Base-by-base conservation (phyloP, 2,113 vertebrate species). In the Salvator merianae region DNA sequence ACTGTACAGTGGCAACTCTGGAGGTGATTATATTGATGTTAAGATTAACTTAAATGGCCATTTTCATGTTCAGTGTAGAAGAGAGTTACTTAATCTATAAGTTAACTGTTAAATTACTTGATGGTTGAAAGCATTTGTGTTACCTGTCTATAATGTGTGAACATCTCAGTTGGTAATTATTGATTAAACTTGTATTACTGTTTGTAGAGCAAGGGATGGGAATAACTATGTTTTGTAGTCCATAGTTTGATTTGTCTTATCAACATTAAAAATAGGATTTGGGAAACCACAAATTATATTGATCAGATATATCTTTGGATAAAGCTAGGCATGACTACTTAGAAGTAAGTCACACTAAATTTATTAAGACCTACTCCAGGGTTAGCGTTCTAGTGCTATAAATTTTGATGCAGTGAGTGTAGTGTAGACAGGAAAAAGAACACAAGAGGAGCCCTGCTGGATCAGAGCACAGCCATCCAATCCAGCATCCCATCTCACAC, bases 181-280 rank as follows among this genome's bases (percentile, higher is more conserved):
- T 90, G 94, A 92, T 91, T 89, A 70, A 43, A 88, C 84, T 87
- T 92, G 36, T 36, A 69, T 93, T 94, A 93, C 93, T 94, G 89
- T 87, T 91, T 71, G 88, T 55, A 82, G 66, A 0, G 9, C 68
- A 40, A 3, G 82, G 92, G 86, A 84, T 80, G 28, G 43, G 86
- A 85, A 34, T 47, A 20, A 79, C 84, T 93, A 84, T 88, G 86
- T 76, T 89, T 79, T 91, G 1, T 84, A 88, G 38, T 93, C 81
- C 28, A 87, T 71, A 50, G 53, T 73, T 88, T 65, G 55, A 53
- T 88, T 90, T 86, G 91, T 68, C 70, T 95, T 88, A 88, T 88
- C 90, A 81, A 84, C 78, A 38, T 47, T 30, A 88, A 77, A 59
- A 86, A 89, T 82, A 70, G 30, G 50, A 65, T 84, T 50, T 65